phyloP scores from a whole-genome alignment of 2,888 invertebrate genomes.

The Timema cristinae region DNA sequence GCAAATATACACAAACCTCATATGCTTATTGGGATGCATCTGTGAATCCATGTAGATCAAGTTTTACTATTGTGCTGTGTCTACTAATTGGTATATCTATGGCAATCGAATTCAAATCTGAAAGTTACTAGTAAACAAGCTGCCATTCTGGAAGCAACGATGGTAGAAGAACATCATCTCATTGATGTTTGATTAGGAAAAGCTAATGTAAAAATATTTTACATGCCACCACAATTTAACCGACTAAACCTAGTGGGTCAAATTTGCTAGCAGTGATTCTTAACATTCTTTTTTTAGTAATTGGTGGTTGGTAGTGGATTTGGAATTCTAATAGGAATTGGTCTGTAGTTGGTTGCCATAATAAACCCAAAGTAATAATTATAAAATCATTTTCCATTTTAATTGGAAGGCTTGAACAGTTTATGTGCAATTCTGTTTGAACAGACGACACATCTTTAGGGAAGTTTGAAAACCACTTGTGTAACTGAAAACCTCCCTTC shows the following conservation, averaged over 20 bases:
- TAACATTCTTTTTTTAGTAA: no score
- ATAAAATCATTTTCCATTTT: no score
- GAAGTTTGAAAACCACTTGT: background rate
- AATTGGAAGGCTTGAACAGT: background rate
- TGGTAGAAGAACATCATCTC: constrained; percentile 34
- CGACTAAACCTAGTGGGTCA: background rate
- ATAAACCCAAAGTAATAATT: no score
- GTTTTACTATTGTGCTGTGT: background rate
- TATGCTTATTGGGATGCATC: background rate
- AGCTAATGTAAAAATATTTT: constrained; percentile 34
- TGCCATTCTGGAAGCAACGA: background rate
- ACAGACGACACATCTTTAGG: background rate
- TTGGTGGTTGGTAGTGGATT: no score
- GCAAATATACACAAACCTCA: constrained; percentile 27
- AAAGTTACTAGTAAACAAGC: background rate
- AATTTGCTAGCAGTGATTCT: background rate
- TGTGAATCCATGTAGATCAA: background rate
- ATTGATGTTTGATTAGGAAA: constrained; percentile 33
- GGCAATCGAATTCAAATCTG: background rate
- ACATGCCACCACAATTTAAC: constrained; percentile 23
- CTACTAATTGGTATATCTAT: no score
- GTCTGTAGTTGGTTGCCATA: no score
- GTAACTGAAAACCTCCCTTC: background rate
- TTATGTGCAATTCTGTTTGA: background rate
- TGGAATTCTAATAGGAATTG: no score